Percentiles rank a stretch among this genome's conserved stretches.
Conservation (phyloP, 2,888 invertebrate genomes). For the Phlogophora meticulosa region DNA sequence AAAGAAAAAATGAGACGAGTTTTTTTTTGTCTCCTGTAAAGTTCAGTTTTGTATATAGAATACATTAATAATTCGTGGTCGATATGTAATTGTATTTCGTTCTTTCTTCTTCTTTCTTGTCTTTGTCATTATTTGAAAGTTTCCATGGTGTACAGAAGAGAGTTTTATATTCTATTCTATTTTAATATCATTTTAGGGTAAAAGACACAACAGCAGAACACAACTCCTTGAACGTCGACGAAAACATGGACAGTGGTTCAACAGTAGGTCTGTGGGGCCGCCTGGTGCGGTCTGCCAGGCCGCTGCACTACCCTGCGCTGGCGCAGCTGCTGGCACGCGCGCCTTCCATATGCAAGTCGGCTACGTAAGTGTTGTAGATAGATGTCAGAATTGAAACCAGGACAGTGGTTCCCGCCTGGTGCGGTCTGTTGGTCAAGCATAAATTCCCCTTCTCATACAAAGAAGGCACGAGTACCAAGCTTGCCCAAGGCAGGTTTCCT, state of each 20-base stretch:
- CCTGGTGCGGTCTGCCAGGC: slow-evolving; percentile 92
- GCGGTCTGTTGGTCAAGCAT: slow-evolving; percentile 93
- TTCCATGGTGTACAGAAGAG: too few relatives aligned
- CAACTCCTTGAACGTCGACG: slow-evolving; percentile 75
- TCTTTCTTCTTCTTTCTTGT: too few relatives aligned
- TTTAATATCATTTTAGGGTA: slow-evolving; percentile 78
- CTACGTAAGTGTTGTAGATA: slow-evolving; percentile 91
- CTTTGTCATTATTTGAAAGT: too few relatives aligned
- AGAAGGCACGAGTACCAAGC: too few relatives aligned
- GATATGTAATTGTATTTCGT: too few relatives aligned
- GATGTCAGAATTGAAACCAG: slow-evolving; percentile 75
- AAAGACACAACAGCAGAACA: slow-evolving; percentile 78
- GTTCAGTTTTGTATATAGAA: too few relatives aligned
- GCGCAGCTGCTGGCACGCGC: slow-evolving; percentile 92
- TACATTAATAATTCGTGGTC: too few relatives aligned
- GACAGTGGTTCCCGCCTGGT: slow-evolving; percentile 88
- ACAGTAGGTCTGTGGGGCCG: slow-evolving; percentile 87
- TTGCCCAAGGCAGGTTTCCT: too few relatives aligned
- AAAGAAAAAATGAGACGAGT: too few relatives aligned
- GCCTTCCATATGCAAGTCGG: slow-evolving; percentile 92
- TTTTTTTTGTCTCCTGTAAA: too few relatives aligned
- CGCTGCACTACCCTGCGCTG: slow-evolving; percentile 93
- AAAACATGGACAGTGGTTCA: slow-evolving; percentile 87
- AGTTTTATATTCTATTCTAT: too few relatives aligned
- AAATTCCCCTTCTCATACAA: too few relatives aligned